Percentiles rank a stretch among this genome's conserved stretches.
Conservation (phyloP, 2,113 vertebrate species). For the Takifugu flavidus region DNA sequence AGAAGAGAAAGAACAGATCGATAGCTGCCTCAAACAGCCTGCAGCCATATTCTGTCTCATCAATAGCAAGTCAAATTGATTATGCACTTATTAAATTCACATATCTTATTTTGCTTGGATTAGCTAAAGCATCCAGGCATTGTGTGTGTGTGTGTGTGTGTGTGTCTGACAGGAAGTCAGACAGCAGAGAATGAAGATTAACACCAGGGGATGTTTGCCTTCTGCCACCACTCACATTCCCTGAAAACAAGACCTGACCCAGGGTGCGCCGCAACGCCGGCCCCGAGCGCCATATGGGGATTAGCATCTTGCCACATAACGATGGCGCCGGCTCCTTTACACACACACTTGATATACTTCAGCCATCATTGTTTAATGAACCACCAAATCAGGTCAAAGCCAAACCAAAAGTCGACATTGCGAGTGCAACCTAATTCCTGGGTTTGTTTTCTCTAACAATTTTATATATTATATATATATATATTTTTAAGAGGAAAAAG, state of each 20-base stretch:
- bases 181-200: conserved; percentile 59
- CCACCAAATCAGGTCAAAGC: not conserved
- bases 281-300: conserved; percentile 38
- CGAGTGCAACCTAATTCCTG: too few relatives aligned
- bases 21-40: conserved; percentile 15
- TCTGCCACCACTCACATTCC: conserved; percentile 45
- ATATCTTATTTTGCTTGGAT: not conserved
- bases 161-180: conserved; percentile 27
- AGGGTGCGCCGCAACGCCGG: conserved; percentile 26
- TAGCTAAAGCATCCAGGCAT: conserved; percentile 3
- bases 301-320: conserved; percentile 18
- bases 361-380: not conserved
- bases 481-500: too few relatives aligned
- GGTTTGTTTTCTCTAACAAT: too few relatives aligned
- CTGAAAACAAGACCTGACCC: conserved; percentile 47
- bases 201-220: conserved; percentile 46
- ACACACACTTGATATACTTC: not conserved
- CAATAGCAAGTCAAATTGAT: conserved; percentile 14
- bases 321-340: conserved; percentile 16
- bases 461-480: too few relatives aligned
- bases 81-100: conserved; percentile 19
- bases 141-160: not conserved
- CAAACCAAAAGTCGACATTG: too few relatives aligned
- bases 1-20: conserved; percentile 7
- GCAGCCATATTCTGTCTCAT: conserved; percentile 23